Evolutionary conservation across 2,797 vertebrate species (phyloP), one percentile per base, ranked within the genome.

Genomic region (Anguilla megastoma): DNA sequence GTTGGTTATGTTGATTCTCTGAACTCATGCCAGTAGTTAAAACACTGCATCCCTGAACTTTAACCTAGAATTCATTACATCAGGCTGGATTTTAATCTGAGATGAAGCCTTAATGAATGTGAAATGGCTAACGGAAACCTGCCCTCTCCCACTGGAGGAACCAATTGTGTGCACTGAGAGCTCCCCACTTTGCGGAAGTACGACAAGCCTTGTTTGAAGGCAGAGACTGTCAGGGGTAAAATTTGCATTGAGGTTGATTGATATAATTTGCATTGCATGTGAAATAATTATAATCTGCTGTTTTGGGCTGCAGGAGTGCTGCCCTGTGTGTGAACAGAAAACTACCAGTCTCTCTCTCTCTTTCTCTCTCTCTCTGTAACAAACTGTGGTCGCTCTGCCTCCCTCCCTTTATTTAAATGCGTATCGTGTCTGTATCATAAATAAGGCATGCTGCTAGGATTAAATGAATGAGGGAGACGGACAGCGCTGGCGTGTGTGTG

Each of bases 221-320:
- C 21, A 9, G 45, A 82, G 79, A 50, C 33, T 41, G 74, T 41
- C 76, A 79, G 16, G 41, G 45, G 76, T 24, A 79, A 79, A 79
- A 4, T 79, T 36, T n/a, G 41, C 30, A 41, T 41, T 50, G 41
- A 48, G 1, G 41, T 48, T n/a, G 41, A 82, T 82, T 82, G 79
- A 82, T 82, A 48, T 82, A 82, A 50, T 82, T 82, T 50, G 21
- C 45, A 82, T 82, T 82, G 41, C 79, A 48, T 82, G 18, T 36
- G 41, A 76, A 76, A 76, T 76, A 76, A 76, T 76, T 76, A 41
- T 33, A 76, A 76, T 76, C 74, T 76, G 74, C 74, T 16, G 16
- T 76, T 41, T 33, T 14, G 33, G 69, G 27, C 69, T 30, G 69
- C 27, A 74, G 30, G 69, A 74, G 69, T 74, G 69, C 69, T 36